phyloP scores from a whole-genome alignment of 2,888 invertebrate species.

The Cordilura impudica region DNA sequence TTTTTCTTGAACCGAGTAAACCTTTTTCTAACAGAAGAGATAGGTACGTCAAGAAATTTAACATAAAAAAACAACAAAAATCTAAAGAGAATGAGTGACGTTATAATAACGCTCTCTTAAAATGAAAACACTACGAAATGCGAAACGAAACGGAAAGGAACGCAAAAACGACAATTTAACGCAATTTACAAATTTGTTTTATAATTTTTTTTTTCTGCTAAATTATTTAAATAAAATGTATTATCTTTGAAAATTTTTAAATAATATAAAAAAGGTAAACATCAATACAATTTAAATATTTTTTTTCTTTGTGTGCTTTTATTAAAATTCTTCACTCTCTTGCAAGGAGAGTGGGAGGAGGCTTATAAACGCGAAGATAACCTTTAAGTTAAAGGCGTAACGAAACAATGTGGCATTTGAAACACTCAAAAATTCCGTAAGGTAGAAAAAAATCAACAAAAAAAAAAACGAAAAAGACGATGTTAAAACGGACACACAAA shows the following conservation, averaged over 20 bases:
- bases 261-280: background rate
- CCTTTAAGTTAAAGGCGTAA: slow-evolving; percentile 62
- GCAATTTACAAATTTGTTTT: background rate
- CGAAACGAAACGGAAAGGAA: slow-evolving; percentile 25
- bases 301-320: background rate
- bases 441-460: slow-evolving; percentile 27
- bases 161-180: background rate
- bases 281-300: background rate
- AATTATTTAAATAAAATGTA: background rate
- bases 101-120: slow-evolving; percentile 5
- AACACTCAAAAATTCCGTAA: slow-evolving; percentile 61
- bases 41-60: slow-evolving; percentile 39
- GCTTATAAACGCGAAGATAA: slow-evolving; percentile 54
- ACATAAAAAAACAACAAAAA: slow-evolving; percentile 17
- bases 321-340: background rate
- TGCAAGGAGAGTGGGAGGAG: slow-evolving; percentile 49
- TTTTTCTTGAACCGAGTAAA: slow-evolving; percentile 22
- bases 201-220: background rate
- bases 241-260: background rate
- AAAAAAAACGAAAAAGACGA: background rate
- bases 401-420: slow-evolving; percentile 43
- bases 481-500: slow-evolving; percentile 10
- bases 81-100: slow-evolving; percentile 8
- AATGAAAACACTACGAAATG: background rate
- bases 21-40: slow-evolving; percentile 17